A percentile compares a stretch with the other conserved stretches of the same genome.
These are phyloP conservation scores for Caerostris darwini DNA, from an alignment of 1,140 invertebrate genomes.

Conservation along the genomic window DNA sequence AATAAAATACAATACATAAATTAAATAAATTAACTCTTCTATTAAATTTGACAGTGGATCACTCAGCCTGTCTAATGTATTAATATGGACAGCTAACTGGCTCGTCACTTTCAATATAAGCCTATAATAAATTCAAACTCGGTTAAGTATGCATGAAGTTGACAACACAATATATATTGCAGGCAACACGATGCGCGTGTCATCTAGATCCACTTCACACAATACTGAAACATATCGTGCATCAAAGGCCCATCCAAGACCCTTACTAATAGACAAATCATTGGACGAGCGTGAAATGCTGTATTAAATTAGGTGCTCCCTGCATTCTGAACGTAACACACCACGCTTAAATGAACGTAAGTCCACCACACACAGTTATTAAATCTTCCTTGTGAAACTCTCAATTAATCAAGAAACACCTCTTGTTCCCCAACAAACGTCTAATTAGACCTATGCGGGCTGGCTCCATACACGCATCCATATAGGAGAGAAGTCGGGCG, in stretches of 20 bases:
- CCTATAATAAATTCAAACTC: background rate
- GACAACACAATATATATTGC: slow-evolving; percentile 10
- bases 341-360: slow-evolving; percentile 64
- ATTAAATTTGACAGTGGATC: no score
- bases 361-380: slow-evolving; percentile 64
- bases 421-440: slow-evolving; percentile 70
- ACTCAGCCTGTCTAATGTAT: no score
- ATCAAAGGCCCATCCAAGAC: background rate
- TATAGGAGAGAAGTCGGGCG: slow-evolving; percentile 64
- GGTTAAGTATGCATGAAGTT: slow-evolving; percentile 10
- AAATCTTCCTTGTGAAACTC: slow-evolving; percentile 70
- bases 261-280: slow-evolving; percentile 73
- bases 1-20: no score
- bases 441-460: slow-evolving; percentile 69
- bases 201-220: slow-evolving; percentile 24
- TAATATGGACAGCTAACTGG: background rate
- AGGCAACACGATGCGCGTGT: background rate
- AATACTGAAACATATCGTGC: slow-evolving; percentile 1
- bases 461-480: slow-evolving; percentile 3
- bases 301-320: slow-evolving; percentile 70
- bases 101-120: background rate
- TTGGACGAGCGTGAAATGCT: slow-evolving; percentile 64
- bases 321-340: background rate
- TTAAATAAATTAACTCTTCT: no score
- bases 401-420: slow-evolving; percentile 76